Conservation (phyloP, 30 jellyfish, hydroid and myxozoan genomes). For the Morbakka virulenta region DNA sequence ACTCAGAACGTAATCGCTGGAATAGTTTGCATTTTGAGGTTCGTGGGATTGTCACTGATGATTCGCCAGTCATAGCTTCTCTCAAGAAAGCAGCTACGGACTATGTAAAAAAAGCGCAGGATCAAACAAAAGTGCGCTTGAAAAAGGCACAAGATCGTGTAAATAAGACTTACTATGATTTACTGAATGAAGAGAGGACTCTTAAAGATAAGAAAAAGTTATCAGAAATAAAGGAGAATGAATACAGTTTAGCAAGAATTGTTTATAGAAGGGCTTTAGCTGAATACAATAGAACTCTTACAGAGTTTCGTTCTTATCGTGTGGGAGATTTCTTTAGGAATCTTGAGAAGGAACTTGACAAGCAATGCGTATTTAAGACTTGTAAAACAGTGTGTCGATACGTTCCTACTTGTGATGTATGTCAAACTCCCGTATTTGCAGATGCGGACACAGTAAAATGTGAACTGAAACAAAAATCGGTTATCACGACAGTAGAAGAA, state of each 20-base stretch:
- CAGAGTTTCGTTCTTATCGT: slow-evolving; percentile 38
- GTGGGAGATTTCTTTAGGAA: slow-evolving; percentile 24
- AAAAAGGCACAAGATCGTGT: not conserved
- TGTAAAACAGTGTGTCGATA: slow-evolving; percentile 30
- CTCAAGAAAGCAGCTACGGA: not conserved
- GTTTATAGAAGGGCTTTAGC: not conserved
- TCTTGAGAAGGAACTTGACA: slow-evolving; percentile 27
- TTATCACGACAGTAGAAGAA: slow-evolving; percentile 11
- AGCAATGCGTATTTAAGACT: not conserved
- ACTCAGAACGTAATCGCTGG: slow-evolving; percentile 12
- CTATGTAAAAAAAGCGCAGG: not conserved
- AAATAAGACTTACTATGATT: too few relatives aligned
- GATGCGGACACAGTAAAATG: slow-evolving; percentile 42
- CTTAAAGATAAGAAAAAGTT: not conserved
- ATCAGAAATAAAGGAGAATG: not conserved
- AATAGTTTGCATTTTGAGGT: slow-evolving; percentile 8
- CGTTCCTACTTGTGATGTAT: slow-evolving; percentile 46
- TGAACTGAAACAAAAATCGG: slow-evolving; percentile 8
- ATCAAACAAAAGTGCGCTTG: not conserved
- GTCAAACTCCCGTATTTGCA: slow-evolving; percentile 47
- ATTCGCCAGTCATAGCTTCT: not conserved
- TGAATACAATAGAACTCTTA: slow-evolving; percentile 7
- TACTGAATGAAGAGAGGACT: not conserved
- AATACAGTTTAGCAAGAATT: not conserved
- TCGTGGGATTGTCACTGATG: not conserved